Percentiles rank a stretch among this genome's conserved stretches.
Evolutionary conservation across 2,113 vertebrate species (phyloP).

Genomic region (Lepidothrix coronata): DNA sequence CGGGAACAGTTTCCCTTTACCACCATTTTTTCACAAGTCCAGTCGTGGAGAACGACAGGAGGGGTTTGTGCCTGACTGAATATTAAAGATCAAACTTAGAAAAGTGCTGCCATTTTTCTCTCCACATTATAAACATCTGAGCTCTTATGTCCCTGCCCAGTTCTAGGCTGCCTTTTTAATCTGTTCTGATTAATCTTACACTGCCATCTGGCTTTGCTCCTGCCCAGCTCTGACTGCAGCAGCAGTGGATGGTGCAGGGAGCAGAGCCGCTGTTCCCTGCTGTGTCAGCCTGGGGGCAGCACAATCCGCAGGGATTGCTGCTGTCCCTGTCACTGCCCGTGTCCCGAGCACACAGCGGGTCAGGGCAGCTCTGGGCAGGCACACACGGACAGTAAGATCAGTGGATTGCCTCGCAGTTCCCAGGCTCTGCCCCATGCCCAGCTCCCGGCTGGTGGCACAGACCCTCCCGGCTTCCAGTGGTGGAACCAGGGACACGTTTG

Average conservation of each 20-base stretch:
- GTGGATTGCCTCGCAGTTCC: neutral
- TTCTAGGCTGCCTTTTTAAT: neutral
- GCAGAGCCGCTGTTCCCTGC: neutral
- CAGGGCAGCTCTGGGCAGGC: neutral
- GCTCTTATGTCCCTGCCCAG: neutral
- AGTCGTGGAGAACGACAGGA: neutral
- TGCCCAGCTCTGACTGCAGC: neutral
- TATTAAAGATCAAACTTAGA: neutral
- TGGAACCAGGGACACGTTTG: neutral
- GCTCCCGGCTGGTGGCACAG: neutral
- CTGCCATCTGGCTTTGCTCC: neutral
- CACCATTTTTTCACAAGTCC: too few relatives aligned
- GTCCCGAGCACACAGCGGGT: neutral
- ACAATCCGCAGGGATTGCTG: neutral
- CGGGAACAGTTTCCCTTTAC: neutral
- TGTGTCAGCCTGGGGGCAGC: neutral
- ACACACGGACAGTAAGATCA: neutral
- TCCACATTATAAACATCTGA: neutral
- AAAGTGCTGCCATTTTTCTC: neutral
- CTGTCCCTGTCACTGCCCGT: neutral
- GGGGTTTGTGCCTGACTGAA: neutral
- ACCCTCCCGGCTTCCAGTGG: fast-evolving
- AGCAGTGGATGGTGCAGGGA: neutral
- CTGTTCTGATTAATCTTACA: neutral
- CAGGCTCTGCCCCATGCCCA: neutral